These are phyloP conservation scores for Gymnodraco acuticeps DNA, from an alignment of 2,797 vertebrate genomes.

Conservation along the genomic window DNA sequence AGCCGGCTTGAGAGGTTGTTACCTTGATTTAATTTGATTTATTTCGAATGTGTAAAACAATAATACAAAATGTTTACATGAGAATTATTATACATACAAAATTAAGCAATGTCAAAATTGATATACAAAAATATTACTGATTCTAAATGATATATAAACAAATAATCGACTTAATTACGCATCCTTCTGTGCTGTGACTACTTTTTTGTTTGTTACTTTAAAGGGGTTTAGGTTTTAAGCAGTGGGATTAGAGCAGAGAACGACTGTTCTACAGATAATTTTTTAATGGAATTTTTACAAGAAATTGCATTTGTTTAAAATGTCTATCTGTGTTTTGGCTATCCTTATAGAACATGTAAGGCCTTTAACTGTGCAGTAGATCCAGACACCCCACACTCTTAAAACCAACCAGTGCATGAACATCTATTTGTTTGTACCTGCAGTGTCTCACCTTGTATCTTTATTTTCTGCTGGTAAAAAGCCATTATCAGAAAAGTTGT, in stretches of 20 bases:
- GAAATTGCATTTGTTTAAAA: not conserved
- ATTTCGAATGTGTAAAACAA: no score
- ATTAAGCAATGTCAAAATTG: no score
- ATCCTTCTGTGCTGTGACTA: not conserved
- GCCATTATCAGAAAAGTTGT: not conserved
- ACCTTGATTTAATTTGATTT: no score
- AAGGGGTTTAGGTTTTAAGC: not conserved
- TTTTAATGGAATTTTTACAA: not conserved
- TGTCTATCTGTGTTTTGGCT: not conserved
- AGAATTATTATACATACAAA: no score
- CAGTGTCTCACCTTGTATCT: not conserved
- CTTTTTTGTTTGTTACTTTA: not conserved
- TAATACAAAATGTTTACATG: no score
- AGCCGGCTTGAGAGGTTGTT: conserved; percentile 12
- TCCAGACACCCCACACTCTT: not conserved
- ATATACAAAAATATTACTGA: no score
- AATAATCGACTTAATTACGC: no score
- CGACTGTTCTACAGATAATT: not conserved
- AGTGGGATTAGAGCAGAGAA: conserved; percentile 3
- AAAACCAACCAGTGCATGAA: no score
- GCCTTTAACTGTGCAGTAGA: not conserved
- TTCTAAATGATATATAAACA: no score
- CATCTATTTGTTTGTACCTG: no score
- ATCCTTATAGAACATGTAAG: not conserved
- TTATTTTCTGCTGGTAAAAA: no score